Evolutionary conservation across 2,888 invertebrate genomes (phyloP), one percentile per base, ranked within the genome.

Genomic region (Petrolisthes manimaculis): DNA sequence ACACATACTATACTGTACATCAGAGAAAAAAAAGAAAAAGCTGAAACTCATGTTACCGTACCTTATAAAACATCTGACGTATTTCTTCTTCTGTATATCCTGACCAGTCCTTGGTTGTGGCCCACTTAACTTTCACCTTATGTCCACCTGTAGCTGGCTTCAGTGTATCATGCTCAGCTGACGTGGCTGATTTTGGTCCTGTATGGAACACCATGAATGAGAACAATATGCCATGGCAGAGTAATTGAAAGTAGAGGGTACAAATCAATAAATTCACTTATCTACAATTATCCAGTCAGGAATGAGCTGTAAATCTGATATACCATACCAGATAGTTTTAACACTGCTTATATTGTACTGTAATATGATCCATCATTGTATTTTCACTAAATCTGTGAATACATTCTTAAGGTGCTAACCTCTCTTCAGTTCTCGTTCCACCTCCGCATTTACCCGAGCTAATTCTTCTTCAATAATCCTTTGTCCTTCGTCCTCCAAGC

Each of bases 401-500:
- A 37, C 37, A 37, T 37, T 37, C 37, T 37, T 37, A 67, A 21
- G 21, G 8, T 14, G 6, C 82, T 53, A 18, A 82, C 82, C 82
- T 82, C 53, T 51, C 37, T 21, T 8, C 21, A 89, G 56, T 67
- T 86, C 85, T 21, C 69, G 51, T 61, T 85, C 86, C 55, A 89
- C 89, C 18, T 85, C 78, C 9, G 4, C 78, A 54, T 89, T 89
- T n/a, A 89, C 81, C 55, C 67, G 83, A 3, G 79, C 85, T 9
- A 89, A 56, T 77, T 91, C 91, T 79, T 91, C 91, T 54, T 82
- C 84, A 51, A 91, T 91, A 21, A 89, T 67, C 83, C 92, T 94
- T 93, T 97, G 97, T 84, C 97, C 94, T 93, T 97, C 97, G 92
- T 97, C 96, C 5, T 97, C 97, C n/a, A 91, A 56, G 18, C 91